These are phyloP conservation scores for Leptinotarsa peninsularis DNA, from an alignment of 2,888 invertebrate species.

Conservation along the genomic window DNA sequence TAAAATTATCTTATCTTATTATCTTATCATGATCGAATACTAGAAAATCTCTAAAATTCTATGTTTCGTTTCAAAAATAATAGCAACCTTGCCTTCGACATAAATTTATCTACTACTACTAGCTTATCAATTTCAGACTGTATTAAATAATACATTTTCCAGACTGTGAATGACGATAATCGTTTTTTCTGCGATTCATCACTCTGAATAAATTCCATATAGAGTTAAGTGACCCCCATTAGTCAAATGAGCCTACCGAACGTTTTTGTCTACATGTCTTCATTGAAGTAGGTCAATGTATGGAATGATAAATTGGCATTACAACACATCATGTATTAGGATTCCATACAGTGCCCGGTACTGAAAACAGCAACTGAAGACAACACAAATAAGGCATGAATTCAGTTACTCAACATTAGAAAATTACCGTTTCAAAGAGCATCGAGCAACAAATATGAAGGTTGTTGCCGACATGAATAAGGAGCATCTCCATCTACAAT, in stretches of 20 bases:
- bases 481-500: constrained; percentile 31
- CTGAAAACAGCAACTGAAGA: constrained; percentile 1
- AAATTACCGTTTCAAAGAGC: constrained; percentile 14
- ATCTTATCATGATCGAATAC: no score
- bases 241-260: constrained; percentile 3
- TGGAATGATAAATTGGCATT: constrained; percentile 5
- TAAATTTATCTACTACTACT: no score
- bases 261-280: background rate
- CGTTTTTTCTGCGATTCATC: constrained; percentile 3
- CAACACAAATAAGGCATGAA: constrained; percentile 24
- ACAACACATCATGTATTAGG: background rate
- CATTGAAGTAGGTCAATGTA: constrained; percentile 12
- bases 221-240: constrained; percentile 6
- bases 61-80: no score
- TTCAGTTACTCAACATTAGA: constrained; percentile 30
- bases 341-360: background rate
- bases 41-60: no score
- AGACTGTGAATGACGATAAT: constrained; percentile 9
- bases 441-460: constrained; percentile 32
- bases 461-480: constrained; percentile 34
- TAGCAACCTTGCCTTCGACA: no score
- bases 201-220: background rate
- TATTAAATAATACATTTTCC: background rate
- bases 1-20: no score
- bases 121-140: background rate